Conservation (phyloP, 1,140 invertebrate species). For the Lepidurus arcticus region DNA sequence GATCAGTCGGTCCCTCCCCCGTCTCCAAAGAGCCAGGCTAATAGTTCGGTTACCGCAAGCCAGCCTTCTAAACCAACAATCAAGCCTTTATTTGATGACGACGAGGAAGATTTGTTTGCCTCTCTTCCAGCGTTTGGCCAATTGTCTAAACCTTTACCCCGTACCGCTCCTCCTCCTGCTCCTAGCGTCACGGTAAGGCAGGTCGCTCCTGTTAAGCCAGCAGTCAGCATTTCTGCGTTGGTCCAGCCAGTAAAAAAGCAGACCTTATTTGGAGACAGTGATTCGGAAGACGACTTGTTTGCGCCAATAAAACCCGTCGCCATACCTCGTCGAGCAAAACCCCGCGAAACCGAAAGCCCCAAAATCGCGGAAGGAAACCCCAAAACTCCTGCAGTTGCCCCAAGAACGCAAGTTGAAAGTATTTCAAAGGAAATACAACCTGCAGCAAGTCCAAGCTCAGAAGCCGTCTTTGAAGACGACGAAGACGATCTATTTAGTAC, state of each 20-base stretch:
- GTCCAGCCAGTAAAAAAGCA: not conserved
- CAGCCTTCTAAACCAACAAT: not conserved
- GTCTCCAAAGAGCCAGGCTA: not conserved
- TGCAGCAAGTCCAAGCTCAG: not conserved
- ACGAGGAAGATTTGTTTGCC: constrained; percentile 31
- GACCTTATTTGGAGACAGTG: constrained; percentile 23
- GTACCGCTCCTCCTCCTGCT: not conserved
- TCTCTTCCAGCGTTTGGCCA: not conserved
- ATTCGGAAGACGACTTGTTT: constrained; percentile 27
- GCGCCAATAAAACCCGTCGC: not conserved
- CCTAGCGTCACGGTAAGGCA: not conserved
- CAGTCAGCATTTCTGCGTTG: not conserved
- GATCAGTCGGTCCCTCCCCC: no score
- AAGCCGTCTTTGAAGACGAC: not conserved
- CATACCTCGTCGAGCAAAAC: not conserved
- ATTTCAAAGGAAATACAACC: not conserved
- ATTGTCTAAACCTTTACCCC: not conserved
- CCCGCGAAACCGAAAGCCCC: not conserved
- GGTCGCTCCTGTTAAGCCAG: not conserved
- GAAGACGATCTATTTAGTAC: not conserved
- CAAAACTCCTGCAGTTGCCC: not conserved
- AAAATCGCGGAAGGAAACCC: not conserved
- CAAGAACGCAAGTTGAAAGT: constrained; percentile 1
- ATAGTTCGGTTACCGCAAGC: not conserved
- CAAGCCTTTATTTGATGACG: constrained; percentile 24